These are phyloP conservation scores for Apotomis turbidana DNA, from an alignment of 2,888 invertebrate species.

Conservation along the genomic window DNA sequence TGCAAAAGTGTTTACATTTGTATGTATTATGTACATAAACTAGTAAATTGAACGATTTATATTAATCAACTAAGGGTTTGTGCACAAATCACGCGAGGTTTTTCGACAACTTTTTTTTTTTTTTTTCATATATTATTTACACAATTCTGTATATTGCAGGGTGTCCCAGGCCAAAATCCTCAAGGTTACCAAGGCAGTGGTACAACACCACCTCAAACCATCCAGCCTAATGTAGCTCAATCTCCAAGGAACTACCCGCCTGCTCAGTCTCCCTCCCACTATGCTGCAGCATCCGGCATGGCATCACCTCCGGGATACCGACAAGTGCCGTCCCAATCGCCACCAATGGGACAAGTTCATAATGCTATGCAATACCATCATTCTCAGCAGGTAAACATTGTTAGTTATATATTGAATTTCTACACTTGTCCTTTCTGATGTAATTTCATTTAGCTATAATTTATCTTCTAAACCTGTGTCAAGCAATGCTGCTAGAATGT, in stretches of 20 bases:
- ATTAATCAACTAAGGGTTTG: too few relatives aligned
- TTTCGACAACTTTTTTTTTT: too few relatives aligned
- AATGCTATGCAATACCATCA: constrained; percentile 78
- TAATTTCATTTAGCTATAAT: too few relatives aligned
- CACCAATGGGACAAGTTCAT: constrained; percentile 79
- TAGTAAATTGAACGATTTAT: too few relatives aligned
- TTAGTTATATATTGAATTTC: background rate
- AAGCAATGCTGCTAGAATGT: too few relatives aligned
- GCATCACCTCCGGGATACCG: constrained; percentile 80
- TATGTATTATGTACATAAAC: too few relatives aligned
- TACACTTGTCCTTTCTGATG: too few relatives aligned
- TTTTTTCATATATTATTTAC: too few relatives aligned
- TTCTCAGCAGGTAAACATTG: constrained; percentile 69
- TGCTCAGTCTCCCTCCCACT: constrained; percentile 82
- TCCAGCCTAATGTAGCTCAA: constrained; percentile 70
- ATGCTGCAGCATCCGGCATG: constrained; percentile 75
- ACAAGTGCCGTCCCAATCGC: constrained; percentile 78
- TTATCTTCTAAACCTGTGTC: too few relatives aligned
- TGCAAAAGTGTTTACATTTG: too few relatives aligned
- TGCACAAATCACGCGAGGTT: too few relatives aligned
- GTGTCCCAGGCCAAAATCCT: constrained; percentile 74
- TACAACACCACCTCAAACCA: constrained; percentile 79
- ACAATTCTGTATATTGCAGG: too few relatives aligned
- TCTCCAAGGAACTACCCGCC: constrained; percentile 80
- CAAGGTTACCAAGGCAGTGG: constrained; percentile 84